Conservation (phyloP, 2,888 invertebrate genomes). For the Limenitis camilla region DNA sequence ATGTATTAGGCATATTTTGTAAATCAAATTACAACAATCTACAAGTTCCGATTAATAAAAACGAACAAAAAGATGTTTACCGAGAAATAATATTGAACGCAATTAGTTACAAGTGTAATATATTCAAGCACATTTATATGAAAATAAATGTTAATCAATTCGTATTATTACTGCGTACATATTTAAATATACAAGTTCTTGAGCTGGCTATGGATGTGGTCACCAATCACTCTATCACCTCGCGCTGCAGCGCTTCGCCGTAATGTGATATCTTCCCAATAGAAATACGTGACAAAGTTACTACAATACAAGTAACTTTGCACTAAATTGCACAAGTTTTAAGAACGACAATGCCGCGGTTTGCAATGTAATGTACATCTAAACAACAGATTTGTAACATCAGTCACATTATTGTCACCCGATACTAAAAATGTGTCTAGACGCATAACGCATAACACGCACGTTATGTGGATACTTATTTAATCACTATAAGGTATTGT, state of each 20-base stretch:
- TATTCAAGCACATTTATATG: neutral
- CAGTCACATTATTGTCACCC: constrained; percentile 5
- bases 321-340: neutral
- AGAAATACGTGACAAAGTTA: neutral
- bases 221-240: neutral
- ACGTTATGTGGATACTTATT: neutral
- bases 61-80: neutral
- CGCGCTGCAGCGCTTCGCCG: neutral
- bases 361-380: neutral
- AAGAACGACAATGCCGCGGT: neutral
- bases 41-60: too few relatives aligned
- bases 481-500: neutral
- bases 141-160: neutral
- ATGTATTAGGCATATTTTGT: too few relatives aligned
- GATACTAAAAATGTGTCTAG: constrained; percentile 7
- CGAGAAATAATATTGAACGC: neutral
- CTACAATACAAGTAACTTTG: neutral
- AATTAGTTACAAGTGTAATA: neutral
- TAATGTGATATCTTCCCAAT: too few relatives aligned
- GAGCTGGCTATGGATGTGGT: neutral
- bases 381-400: neutral
- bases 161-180: neutral
- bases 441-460: constrained; percentile 1
- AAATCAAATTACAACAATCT: too few relatives aligned
- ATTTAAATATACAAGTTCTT: neutral